Base-by-base conservation (phyloP, 2,888 invertebrate genomes). In the Ryuthela nishihirai region DNA sequence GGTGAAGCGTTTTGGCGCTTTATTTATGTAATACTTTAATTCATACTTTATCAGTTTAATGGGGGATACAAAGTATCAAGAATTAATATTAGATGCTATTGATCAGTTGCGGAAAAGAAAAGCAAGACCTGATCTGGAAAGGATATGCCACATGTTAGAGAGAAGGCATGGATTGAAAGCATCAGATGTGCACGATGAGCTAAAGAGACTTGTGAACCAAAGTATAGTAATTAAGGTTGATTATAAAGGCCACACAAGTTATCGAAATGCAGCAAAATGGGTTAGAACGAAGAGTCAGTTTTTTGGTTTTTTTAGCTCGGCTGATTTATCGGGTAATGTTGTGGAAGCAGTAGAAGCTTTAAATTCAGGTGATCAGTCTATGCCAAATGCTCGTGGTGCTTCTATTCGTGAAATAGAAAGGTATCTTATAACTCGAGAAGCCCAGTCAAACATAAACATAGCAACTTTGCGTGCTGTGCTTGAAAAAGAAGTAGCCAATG, bases 211-310 rank as follows among this genome's bases (percentile, higher is more conserved):
- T 69, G 82, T 88, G 12, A 84, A 84, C 68, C 82, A 82, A 59
- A 85, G 84, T 72, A 81, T 83, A 68, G 84, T 89, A 50, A 81
- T 85, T 65, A 86, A 86, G 79, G 89, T 89, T 25, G 86, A 88
- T 71, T 89, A 88, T 74, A 90, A 89, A 76, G 88, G 88, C 69
- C 86, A 83, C 76, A 85, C 85, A 67, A 88, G 87, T 77, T 89
- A 89, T 73, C 80, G 89, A 69, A 88, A 87, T 77, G 85, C 87
- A 42, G 83, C 85, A 45, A 87, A 73, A 67, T 74, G 72, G 85
- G 20, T 82, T 85, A 62, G 83, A 84, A 46, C 83, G 85, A 69
- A 76, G 85, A 26, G 82, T 85, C 54, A 75, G 81, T 29, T 54
- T 32, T 39, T 42, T 12, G 50, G 54, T 10, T 54, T 54, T 25